Base-by-base conservation (phyloP, 64 coral and sea anemone species). In the Actinia tenebrosa region DNA sequence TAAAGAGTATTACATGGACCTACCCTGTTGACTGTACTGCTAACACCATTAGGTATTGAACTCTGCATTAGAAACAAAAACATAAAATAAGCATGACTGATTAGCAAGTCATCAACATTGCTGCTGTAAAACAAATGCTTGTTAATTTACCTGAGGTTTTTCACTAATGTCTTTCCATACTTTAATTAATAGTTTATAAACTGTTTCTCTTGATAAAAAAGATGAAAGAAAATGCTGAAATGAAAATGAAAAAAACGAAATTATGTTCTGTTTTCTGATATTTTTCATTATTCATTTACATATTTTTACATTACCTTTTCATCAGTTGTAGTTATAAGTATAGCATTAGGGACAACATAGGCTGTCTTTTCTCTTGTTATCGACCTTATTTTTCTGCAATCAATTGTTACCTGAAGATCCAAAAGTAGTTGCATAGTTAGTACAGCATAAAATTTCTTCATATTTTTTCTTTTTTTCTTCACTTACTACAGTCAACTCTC, bases 331-430 rank as follows among this genome's bases (percentile, higher is more conserved):
- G 92, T 89, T 46, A 99, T 88, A 27, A 99, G 93, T 19, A 99
- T 99, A 59, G 97, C 97, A 88, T 99, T 99, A 56, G 97, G 97
- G 17, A 99, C 89, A 71, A 99, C 93, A 78, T 99, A 99, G 0
- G 97, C 97, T 52, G 97, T 99, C 59, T 95, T 99, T 55, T 94
- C 97, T 61, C 93, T 88, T 78, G 90, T 88, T 60, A 99, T 99
- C 10, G 97, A 99, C 63, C 80, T 79, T n/a, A 99, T 89, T 25
- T 99, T 95, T 23, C 63, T 85, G 18, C 90, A 95, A 22, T 99
- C 97, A 86, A 99, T 94, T 5, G 90, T 99, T 20, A 99, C 97
- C 96, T 98, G 80, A n/a, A 37, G 30, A 89, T 50, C 11, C 63
- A 66, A 20, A 66, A 66, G 11, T 66, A 66, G 17, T 22, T 66